A percentile compares a stretch with the other conserved stretches of the same genome.
phyloP scores from a whole-genome alignment of 2,113 vertebrate species.

The Crocuta crocuta region DNA sequence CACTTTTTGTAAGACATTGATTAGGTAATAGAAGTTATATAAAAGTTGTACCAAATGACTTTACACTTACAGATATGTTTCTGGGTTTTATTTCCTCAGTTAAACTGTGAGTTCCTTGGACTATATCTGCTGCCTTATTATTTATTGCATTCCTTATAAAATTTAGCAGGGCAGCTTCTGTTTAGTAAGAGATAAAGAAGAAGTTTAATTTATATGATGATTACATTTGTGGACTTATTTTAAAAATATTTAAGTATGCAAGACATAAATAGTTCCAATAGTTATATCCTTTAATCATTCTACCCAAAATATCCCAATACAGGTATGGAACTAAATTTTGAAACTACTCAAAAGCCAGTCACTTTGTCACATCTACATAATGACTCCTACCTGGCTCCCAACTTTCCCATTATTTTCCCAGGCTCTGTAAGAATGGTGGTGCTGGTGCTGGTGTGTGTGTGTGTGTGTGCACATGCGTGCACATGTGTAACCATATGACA shows the following conservation, averaged over 20 bases:
- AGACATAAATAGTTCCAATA: neutral
- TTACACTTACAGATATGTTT: neutral
- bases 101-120: neutral
- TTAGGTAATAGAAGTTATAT: neutral
- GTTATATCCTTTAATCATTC: constrained; percentile 26
- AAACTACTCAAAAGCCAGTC: constrained; percentile 21
- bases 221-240: neutral
- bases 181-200: constrained; percentile 2
- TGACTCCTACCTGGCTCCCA: neutral
- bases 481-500: neutral
- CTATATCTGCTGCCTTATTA: neutral
- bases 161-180: neutral
- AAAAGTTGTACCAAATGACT: neutral
- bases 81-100: neutral
- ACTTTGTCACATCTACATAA: neutral
- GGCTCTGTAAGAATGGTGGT: constrained; percentile 3
- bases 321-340: neutral
- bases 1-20: neutral
- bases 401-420: neutral
- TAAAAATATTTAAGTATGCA: neutral
- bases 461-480: neutral
- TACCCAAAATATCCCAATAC: neutral
- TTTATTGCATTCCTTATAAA: neutral
- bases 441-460: too few relatives aligned
- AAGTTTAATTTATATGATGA: neutral